Evolutionary conservation across 2,797 vertebrate species (phyloP), one percentile per base, ranked within the genome.

Genomic region (Thunnus albacares): DNA sequence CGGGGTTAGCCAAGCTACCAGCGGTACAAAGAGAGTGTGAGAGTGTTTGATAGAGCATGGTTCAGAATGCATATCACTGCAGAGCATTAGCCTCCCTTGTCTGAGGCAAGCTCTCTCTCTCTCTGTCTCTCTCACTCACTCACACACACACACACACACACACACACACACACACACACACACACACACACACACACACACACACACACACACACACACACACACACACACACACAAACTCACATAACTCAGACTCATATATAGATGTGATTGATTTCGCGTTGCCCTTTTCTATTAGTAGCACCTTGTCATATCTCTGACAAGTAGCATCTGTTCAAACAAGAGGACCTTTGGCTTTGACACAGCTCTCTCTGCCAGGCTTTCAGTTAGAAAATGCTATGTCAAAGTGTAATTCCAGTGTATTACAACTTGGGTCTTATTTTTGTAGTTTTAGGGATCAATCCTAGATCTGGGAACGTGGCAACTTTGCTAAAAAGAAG

Each of bases 31-130:
- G 38, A 56, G 15, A 47, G 64, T 58, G 62, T 47, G 49, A 79
- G 51, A 55, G 57, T 38, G 30, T 71, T 63, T 79, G 80, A 77
- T 68, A 22, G 20, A 53, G 56, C 52, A 26, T 47, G 76, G 81
- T 56, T 80, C 51, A 84, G 74, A 83, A 70, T 76, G 84, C 33
- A 72, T 61, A 60, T 80, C 35, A 33, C 52, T 43, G 67, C 71
- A 71, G 53, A 79, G 52, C 60, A 71, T 4, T 77, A 58, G 73
- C 55, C 79, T 72, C 30, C 24, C 45, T 30, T 33, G 38, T 72
- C 72, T 67, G 70, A 60, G 41, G 38, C 10, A 58, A 64, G 22
- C 53, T 18, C 28, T 64, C 76, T 33, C 55, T 41, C 47, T 35
- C 69, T 10, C 18, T 30, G 10, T 43, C 12, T 43, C 41, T 14